Evolutionary conservation across 1,140 invertebrate genomes (phyloP).

Genomic region (Formica exsecta): DNA sequence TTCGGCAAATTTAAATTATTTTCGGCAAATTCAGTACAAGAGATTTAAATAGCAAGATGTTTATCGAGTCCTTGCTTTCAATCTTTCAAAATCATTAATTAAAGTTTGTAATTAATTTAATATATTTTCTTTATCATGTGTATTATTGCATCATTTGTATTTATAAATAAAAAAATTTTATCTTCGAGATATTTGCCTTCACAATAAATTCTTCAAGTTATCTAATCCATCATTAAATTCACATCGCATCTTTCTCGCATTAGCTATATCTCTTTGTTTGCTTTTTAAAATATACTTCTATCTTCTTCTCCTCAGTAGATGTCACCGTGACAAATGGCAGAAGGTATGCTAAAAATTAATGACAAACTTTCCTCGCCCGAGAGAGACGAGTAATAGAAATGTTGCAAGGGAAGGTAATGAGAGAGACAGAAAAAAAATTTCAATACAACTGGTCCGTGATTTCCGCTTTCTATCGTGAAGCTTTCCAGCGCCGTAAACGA

Average conservation of each 20-base stretch:
- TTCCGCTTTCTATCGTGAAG: constrained; percentile 14
- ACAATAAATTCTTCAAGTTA: constrained; percentile 9
- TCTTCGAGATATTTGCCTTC: neutral
- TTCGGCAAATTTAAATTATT: neutral
- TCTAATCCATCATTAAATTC: constrained; percentile 43
- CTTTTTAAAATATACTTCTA: constrained; percentile 42
- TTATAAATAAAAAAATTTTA: neutral
- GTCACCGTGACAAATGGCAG: constrained; percentile 71
- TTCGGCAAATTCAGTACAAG: neutral
- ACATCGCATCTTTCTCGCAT: constrained; percentile 29
- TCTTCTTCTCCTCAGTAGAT: constrained; percentile 41
- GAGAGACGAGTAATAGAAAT: constrained; percentile 49
- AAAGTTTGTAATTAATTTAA: neutral
- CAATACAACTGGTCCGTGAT: neutral
- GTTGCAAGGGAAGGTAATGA: neutral
- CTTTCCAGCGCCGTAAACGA: constrained; percentile 1
- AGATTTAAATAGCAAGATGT: neutral
- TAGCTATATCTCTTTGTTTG: neutral
- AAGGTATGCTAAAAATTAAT: constrained; percentile 67
- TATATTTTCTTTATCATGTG: neutral
- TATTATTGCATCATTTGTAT: neutral
- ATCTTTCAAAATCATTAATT: neutral
- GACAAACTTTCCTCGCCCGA: constrained; percentile 67
- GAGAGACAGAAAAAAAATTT: constrained; percentile 35
- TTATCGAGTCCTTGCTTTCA: neutral